phyloP scores from a whole-genome alignment of 2,888 invertebrate species.

The Rhamnusium bicolor region DNA sequence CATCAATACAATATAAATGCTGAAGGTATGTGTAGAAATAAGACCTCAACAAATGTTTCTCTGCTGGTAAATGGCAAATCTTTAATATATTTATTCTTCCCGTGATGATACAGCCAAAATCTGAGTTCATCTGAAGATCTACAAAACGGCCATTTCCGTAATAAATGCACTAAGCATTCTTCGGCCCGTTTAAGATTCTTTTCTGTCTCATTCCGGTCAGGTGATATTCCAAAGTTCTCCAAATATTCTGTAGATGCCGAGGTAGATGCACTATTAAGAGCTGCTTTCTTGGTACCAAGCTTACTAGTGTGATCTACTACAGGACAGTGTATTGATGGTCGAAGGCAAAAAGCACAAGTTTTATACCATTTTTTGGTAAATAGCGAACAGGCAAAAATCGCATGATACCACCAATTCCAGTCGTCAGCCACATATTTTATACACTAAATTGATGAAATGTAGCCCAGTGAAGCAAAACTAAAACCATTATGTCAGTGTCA shows the following conservation, averaged over 20 bases:
- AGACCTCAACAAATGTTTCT: neutral
- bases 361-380: neutral
- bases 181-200: too few relatives aligned
- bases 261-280: too few relatives aligned
- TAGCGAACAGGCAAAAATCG: neutral
- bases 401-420: neutral
- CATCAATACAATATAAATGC: neutral
- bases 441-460: neutral
- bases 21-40: neutral
- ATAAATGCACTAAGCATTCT: too few relatives aligned
- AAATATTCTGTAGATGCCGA: neutral
- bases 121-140: neutral
- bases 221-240: too few relatives aligned
- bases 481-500: too few relatives aligned
- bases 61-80: neutral
- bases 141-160: neutral
- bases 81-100: neutral
- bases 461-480: too few relatives aligned
- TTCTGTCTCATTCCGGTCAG: too few relatives aligned
- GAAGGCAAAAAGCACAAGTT: neutral
- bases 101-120: neutral
- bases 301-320: neutral
- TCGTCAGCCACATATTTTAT: neutral
- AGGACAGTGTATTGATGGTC: neutral
- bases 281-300: too few relatives aligned